phyloP scores from a whole-genome alignment of 2,797 vertebrate species.

The Poeciliopsis presidionis region DNA sequence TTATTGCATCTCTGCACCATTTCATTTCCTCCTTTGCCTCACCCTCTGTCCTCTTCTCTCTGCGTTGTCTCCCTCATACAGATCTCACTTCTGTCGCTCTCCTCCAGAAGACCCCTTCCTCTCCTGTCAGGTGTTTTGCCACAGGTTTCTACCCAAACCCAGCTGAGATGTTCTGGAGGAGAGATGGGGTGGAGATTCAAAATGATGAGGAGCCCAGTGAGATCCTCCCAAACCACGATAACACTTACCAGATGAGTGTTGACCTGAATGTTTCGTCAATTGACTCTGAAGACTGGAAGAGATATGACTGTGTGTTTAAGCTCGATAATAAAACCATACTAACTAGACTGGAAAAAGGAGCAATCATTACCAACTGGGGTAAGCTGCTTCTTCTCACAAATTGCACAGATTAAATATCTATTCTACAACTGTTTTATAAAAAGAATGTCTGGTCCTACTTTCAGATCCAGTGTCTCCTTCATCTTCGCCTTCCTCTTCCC shows the following conservation, averaged over 20 bases:
- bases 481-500: too few species aligned
- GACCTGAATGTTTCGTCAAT: conserved; percentile 13
- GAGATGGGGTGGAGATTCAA: neutral
- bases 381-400: neutral
- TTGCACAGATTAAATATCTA: neutral
- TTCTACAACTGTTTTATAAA: neutral
- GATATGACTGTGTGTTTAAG: conserved; percentile 42
- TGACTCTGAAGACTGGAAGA: conserved; percentile 19
- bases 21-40: too few species aligned
- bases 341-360: neutral
- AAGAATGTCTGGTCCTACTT: neutral
- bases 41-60: neutral
- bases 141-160: conserved; percentile 1
- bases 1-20: too few species aligned
- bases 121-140: too few species aligned
- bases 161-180: neutral
- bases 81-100: conserved; percentile 8
- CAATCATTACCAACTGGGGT: neutral
- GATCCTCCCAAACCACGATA: conserved; percentile 34
- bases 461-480: neutral
- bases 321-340: neutral
- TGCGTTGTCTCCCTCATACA: neutral
- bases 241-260: conserved; percentile 4
- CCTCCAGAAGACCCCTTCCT: conserved; percentile 36
- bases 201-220: neutral